Conservation (phyloP, 2,113 vertebrate species). For the Donacobius atricapilla region DNA sequence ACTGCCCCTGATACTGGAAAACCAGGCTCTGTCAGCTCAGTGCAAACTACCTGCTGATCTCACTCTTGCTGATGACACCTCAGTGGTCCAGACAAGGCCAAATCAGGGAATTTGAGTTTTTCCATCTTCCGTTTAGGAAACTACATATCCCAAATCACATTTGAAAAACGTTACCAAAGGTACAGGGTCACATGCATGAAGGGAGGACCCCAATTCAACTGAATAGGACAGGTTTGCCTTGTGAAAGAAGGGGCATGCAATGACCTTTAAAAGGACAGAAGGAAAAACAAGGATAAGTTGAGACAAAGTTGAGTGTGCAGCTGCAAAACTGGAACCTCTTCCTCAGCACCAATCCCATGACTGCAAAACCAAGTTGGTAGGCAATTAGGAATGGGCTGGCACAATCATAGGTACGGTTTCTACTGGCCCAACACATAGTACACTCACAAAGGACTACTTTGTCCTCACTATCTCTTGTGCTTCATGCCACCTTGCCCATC, state of each 20-base stretch:
- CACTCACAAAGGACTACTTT: not conserved
- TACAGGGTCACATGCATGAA: not conserved
- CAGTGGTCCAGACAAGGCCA: not conserved
- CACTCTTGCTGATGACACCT: not conserved
- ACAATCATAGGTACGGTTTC: not conserved
- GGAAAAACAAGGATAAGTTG: not conserved
- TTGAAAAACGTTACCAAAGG: not conserved
- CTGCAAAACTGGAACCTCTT: not conserved
- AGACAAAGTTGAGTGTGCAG: not conserved
- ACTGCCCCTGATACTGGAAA: not conserved
- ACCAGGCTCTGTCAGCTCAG: not conserved
- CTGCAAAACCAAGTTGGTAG: not conserved
- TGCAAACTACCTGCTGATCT: not conserved
- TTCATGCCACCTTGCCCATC: not conserved
- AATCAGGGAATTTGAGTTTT: not conserved
- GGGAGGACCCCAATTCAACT: not conserved
- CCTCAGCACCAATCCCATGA: not conserved
- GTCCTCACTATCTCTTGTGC: not conserved
- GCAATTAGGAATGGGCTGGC: not conserved
- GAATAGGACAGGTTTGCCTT: not conserved
- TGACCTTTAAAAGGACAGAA: not conserved
- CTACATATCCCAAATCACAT: not conserved
- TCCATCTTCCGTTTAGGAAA: not conserved
- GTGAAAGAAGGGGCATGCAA: not conserved
- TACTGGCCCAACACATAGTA: not conserved